These are phyloP conservation scores for Chelonia mydas DNA, from an alignment of 2,797 vertebrate species.

Conservation along the genomic window DNA sequence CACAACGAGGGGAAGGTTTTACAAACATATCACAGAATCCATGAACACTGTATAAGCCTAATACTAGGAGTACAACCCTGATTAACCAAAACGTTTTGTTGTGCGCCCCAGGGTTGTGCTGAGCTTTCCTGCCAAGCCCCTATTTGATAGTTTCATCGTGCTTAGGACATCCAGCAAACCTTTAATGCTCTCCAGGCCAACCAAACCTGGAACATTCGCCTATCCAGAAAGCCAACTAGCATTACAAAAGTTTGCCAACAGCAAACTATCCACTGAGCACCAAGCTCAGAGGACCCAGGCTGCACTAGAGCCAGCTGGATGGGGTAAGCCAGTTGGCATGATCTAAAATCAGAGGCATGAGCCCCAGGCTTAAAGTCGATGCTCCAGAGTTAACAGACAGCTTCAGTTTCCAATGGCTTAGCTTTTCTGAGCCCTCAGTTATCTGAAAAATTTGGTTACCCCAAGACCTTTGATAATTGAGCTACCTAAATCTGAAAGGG, in stretches of 20 bases:
- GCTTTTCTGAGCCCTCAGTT: background rate
- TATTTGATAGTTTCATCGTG: background rate
- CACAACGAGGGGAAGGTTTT: background rate
- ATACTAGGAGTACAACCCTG: background rate
- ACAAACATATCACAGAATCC: background rate
- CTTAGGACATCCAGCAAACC: background rate
- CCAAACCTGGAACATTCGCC: background rate
- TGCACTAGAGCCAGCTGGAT: background rate
- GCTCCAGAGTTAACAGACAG: background rate
- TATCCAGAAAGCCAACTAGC: background rate
- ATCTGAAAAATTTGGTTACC: background rate
- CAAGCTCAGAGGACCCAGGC: background rate
- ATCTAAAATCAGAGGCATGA: background rate
- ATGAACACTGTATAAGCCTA: background rate
- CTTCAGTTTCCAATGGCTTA: background rate
- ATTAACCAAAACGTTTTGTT: background rate
- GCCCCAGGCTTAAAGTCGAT: background rate
- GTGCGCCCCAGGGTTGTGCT: background rate
- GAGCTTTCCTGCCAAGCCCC: background rate
- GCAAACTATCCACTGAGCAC: background rate
- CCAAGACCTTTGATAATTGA: background rate
- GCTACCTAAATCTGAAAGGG: background rate
- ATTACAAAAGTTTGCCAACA: background rate
- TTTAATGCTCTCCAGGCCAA: background rate
- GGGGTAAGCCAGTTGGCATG: background rate